Conservation (phyloP, 2,888 invertebrate genomes). For the Protophormia terraenovae region DNA sequence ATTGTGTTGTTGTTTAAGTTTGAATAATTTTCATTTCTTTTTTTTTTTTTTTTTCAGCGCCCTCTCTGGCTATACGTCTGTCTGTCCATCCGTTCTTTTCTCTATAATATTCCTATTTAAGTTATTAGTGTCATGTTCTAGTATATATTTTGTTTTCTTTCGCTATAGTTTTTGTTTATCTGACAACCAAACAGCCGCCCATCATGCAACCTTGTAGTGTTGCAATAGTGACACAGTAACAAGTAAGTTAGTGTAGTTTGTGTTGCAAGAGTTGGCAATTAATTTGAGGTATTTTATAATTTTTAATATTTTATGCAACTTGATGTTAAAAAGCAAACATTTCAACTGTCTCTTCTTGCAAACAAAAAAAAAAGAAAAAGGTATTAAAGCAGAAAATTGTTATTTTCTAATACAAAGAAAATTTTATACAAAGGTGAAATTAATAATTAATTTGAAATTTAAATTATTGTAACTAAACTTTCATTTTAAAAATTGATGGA, state of each 20-base stretch:
- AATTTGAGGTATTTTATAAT: conserved; percentile 58
- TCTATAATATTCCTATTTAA: conserved; percentile 27
- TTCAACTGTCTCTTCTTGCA: not conserved
- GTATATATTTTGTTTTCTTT: not conserved
- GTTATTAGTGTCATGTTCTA: conserved; percentile 32
- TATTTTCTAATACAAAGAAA: not conserved
- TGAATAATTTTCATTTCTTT: not conserved
- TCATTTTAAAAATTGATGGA: no score
- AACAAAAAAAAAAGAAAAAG: not conserved
- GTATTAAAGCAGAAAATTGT: conserved; percentile 51
- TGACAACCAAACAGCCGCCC: no score
- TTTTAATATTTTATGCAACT: conserved; percentile 53
- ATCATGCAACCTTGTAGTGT: conserved; percentile 19
- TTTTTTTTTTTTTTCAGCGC: not conserved
- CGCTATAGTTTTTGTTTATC: not conserved
- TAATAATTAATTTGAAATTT: no score
- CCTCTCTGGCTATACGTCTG: not conserved
- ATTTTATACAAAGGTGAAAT: no score
- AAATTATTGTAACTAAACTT: no score
- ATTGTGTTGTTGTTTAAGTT: not conserved
- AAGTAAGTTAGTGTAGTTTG: not conserved
- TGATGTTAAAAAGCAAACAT: conserved; percentile 32
- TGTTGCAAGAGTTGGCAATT: conserved; percentile 41
- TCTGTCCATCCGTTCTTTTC: not conserved
- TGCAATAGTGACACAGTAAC: not conserved